Evolutionary conservation across 2,797 vertebrate species (phyloP).

Genomic region (Enteromius thamalakanensis): DNA sequence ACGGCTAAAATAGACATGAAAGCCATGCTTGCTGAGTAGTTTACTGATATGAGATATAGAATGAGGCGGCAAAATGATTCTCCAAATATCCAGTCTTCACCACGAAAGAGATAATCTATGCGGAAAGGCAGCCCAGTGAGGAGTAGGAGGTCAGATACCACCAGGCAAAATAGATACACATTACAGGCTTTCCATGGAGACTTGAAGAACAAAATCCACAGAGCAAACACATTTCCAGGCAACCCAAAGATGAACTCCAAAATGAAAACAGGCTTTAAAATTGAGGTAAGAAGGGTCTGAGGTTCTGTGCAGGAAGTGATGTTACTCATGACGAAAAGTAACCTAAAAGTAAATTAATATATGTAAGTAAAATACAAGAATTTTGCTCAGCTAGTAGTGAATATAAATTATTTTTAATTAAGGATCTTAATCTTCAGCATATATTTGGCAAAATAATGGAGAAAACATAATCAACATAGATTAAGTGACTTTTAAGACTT

Average conservation of each 20-base stretch:
- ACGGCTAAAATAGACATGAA: constrained; percentile 75
- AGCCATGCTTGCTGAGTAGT: constrained; percentile 72
- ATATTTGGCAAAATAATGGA: not conserved
- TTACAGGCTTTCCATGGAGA: constrained; percentile 71
- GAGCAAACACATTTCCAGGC: constrained; percentile 67
- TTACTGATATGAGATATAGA: constrained; percentile 76
- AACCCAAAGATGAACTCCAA: constrained; percentile 75
- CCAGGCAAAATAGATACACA: constrained; percentile 74
- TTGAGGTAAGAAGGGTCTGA: not conserved
- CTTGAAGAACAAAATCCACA: constrained; percentile 78
- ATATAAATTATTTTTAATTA: not conserved
- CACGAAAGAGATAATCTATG: constrained; percentile 64
- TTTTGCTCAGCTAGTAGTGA: not conserved
- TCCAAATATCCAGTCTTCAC: constrained; percentile 66
- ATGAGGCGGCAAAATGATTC: constrained; percentile 65
- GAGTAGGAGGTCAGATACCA: constrained; percentile 76
- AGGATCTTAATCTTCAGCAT: not conserved
- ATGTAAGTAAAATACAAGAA: not conserved
- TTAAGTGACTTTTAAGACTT: not conserved
- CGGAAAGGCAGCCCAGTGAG: constrained; percentile 75
- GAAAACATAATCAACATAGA: not conserved
- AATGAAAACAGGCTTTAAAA: constrained; percentile 70
- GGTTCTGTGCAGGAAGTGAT: constrained; percentile 43
- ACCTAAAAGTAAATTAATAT: constrained; percentile 7
- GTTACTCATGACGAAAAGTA: constrained; percentile 49